These are phyloP conservation scores for Haplotaxodon microlepis DNA, from an alignment of 2,113 vertebrate genomes.

Conservation along the genomic window DNA sequence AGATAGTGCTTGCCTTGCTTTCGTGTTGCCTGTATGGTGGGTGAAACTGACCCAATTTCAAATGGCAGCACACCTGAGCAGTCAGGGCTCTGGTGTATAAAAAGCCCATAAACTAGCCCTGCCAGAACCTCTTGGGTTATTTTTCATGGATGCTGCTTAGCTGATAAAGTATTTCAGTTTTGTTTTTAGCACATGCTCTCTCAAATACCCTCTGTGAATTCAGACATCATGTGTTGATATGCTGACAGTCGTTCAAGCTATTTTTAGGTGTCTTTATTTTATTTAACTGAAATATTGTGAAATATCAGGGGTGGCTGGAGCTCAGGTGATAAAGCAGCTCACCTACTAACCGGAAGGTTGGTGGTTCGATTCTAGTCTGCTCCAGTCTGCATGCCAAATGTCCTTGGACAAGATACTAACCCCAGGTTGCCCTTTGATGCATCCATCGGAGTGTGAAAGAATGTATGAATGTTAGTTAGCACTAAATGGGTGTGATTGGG, in stretches of 20 bases:
- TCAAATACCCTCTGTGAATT: neutral
- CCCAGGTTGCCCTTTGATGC: neutral
- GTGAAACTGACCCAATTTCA: neutral
- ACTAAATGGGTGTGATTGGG: neutral
- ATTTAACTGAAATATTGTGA: neutral
- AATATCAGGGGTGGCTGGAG: neutral
- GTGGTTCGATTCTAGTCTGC: neutral
- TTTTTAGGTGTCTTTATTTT: neutral
- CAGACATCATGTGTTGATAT: neutral
- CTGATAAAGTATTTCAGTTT: neutral
- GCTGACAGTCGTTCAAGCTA: neutral
- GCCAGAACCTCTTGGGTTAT: neutral
- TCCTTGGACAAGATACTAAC: neutral
- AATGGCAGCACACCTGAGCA: neutral
- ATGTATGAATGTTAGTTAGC: neutral
- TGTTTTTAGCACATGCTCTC: neutral
- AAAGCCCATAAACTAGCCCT: neutral
- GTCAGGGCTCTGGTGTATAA: rapidly evolving
- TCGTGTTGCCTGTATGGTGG: neutral
- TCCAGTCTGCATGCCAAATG: neutral
- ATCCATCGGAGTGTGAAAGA: neutral
- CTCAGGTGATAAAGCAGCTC: neutral
- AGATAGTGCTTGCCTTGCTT: neutral
- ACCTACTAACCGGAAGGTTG: neutral
- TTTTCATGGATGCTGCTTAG: neutral